These are phyloP conservation scores for Pararge aegeria DNA, from an alignment of 1,140 invertebrate genomes.

Conservation along the genomic window DNA sequence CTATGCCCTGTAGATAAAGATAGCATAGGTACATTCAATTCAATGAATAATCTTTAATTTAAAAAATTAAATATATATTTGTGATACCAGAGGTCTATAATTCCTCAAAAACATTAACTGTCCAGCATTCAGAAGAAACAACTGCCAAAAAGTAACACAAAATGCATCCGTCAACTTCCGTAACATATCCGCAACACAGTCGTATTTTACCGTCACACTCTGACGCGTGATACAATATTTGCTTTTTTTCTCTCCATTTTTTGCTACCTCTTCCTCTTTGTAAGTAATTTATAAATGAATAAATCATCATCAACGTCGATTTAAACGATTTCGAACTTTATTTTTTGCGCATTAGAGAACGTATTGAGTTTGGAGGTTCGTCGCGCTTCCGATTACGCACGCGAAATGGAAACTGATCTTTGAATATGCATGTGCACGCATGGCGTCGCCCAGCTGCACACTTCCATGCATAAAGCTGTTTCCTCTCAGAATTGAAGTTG, in stretches of 20 bases:
- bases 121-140: constrained; percentile 35
- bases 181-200: constrained; percentile 13
- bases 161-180: constrained; percentile 58
- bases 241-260: constrained; percentile 47
- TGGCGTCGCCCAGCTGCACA: constrained; percentile 46
- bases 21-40: too few relatives aligned
- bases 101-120: constrained; percentile 36
- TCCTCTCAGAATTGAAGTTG: constrained; percentile 8
- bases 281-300: constrained; percentile 67
- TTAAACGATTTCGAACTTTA: constrained; percentile 20
- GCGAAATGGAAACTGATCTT: constrained; percentile 74
- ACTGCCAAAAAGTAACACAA: constrained; percentile 45
- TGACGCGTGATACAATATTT: constrained; percentile 44
- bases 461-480: constrained; percentile 47
- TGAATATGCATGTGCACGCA: constrained; percentile 73
- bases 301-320: constrained; percentile 41
- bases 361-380: constrained; percentile 47
- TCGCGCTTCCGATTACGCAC: constrained; percentile 69
- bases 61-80: too few relatives aligned
- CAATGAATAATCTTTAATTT: too few relatives aligned
- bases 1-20: too few relatives aligned
- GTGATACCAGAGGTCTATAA: neutral
- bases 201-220: constrained; percentile 55
- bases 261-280: constrained; percentile 61
- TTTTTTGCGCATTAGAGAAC: constrained; percentile 34